Conservation (phyloP, 2,888 invertebrate species). For the Melanostoma scalare region DNA sequence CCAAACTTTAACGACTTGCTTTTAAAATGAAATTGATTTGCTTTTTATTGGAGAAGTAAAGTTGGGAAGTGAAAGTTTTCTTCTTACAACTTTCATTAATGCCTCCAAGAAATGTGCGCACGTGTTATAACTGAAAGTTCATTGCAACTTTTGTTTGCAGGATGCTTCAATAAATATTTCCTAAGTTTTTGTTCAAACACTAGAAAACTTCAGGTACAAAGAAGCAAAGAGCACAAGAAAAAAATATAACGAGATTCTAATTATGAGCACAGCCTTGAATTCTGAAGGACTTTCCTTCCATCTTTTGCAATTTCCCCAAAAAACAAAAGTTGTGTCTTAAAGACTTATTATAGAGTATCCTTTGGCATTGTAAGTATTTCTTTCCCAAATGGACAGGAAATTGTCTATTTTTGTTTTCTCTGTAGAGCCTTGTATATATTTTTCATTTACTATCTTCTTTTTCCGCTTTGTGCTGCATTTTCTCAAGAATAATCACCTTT, state of each 20-base stretch:
- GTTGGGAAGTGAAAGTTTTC: too few relatives aligned
- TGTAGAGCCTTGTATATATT: not conserved
- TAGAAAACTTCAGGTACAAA: not conserved
- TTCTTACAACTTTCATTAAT: too few relatives aligned
- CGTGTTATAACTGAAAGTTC: constrained; percentile 3
- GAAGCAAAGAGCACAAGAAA: not conserved
- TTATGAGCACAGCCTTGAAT: constrained; percentile 31
- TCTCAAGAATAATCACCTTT: constrained; percentile 26
- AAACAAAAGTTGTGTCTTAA: constrained; percentile 6
- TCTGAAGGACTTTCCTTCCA: constrained; percentile 15
- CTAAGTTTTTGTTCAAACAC: constrained; percentile 5
- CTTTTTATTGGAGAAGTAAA: too few relatives aligned
- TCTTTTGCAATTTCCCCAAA: not conserved
- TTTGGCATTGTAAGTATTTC: not conserved
- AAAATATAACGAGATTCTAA: not conserved
- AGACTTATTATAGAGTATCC: constrained; percentile 1
- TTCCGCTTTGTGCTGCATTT: constrained; percentile 18
- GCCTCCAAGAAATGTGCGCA: not conserved
- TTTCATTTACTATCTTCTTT: not conserved
- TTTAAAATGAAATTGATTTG: too few relatives aligned
- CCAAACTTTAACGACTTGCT: too few relatives aligned
- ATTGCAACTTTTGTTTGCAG: constrained; percentile 16
- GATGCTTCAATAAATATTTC: constrained; percentile 18
- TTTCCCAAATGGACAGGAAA: not conserved
- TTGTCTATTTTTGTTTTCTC: not conserved